Evolutionary conservation across 2,888 invertebrate species (phyloP).

Genomic region (Atrina japonica): DNA sequence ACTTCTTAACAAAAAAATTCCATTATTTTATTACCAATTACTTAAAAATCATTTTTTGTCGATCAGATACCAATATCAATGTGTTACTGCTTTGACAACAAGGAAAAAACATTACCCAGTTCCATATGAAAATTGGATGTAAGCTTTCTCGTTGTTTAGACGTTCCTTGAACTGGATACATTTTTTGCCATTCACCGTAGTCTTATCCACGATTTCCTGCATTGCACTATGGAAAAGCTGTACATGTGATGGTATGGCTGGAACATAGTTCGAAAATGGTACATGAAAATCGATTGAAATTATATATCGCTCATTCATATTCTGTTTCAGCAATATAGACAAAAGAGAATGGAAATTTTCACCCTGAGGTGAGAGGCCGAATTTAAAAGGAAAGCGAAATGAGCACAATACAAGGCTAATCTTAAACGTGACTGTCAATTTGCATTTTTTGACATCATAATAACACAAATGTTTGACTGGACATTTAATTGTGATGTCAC

Average conservation of each 20-base stretch:
- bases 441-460: no score
- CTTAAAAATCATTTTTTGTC: no score
- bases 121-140: slow-evolving; percentile 80
- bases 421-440: no score
- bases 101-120: slow-evolving; percentile 57
- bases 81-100: no score
- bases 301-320: slow-evolving; percentile 4
- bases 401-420: neutral
- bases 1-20: no score
- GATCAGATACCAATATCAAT: no score
- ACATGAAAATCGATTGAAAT: neutral
- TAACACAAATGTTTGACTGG: no score
- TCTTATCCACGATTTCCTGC: slow-evolving; percentile 63
- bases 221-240: slow-evolving; percentile 66
- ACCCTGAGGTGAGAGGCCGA: neutral
- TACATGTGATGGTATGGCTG: slow-evolving; percentile 28
- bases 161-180: slow-evolving; percentile 86
- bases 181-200: slow-evolving; percentile 82
- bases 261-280: neutral
- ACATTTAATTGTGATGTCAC: no score
- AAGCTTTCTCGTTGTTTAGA: slow-evolving; percentile 83
- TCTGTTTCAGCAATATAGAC: neutral
- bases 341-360: neutral
- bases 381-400: neutral
- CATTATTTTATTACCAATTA: no score